Percentiles rank a stretch among this genome's conserved stretches.
phyloP scores from a whole-genome alignment of 2,797 vertebrate species.

The Todus mexicanus region DNA sequence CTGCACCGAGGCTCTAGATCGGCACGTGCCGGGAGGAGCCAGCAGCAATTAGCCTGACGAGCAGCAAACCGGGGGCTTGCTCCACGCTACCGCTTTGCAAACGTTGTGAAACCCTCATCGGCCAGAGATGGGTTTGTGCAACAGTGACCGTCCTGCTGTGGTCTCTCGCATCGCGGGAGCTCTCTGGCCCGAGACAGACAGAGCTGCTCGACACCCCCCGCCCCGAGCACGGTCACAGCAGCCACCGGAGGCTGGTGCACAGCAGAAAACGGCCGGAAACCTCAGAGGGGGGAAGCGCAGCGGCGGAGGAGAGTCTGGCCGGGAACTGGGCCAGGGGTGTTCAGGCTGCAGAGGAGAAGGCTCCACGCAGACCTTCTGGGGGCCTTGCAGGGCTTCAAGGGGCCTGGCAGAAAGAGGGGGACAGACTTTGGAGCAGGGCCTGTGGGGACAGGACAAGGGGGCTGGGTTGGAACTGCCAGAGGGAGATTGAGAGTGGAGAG shows the following conservation, averaged over 20 bases:
- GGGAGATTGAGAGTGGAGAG: too few relatives aligned
- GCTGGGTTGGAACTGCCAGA: too few relatives aligned
- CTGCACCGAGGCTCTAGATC: fast-evolving
- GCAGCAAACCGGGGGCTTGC: not conserved
- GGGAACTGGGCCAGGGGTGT: not conserved
- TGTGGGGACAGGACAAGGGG: too few relatives aligned
- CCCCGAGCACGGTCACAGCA: fast-evolving
- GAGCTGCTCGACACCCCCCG: not conserved
- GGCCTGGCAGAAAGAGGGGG: too few relatives aligned
- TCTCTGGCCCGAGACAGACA: fast-evolving
- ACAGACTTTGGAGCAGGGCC: too few relatives aligned
- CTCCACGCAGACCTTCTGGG: too few relatives aligned
- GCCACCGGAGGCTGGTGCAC: fast-evolving
- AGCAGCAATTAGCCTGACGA: not conserved
- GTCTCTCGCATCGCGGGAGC: not conserved
- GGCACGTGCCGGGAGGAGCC: not conserved
- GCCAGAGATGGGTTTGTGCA: fast-evolving
- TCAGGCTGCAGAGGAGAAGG: too few relatives aligned
- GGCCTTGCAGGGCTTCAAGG: too few relatives aligned
- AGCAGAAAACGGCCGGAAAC: not conserved
- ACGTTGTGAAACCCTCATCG: not conserved
- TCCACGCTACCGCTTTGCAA: not conserved
- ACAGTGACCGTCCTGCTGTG: fast-evolving
- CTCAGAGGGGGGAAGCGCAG: not conserved
- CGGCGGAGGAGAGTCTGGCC: not conserved